These are phyloP conservation scores for Epinotia ramella DNA, from an alignment of 2,888 invertebrate species.

Conservation along the genomic window DNA sequence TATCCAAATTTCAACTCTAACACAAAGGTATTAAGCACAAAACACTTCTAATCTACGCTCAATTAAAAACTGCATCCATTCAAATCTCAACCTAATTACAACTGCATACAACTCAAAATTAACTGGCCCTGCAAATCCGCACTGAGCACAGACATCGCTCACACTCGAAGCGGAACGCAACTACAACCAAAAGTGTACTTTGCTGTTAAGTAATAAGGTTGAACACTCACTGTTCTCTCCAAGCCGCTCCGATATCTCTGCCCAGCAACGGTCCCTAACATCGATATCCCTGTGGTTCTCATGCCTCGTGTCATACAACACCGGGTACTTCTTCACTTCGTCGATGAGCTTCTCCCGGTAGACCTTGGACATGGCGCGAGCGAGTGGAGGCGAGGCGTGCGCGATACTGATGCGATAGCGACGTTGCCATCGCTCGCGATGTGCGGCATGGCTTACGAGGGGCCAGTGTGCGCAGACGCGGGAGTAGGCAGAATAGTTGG, in stretches of 20 bases:
- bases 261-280: slow-evolving; percentile 77
- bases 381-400: slow-evolving; percentile 62
- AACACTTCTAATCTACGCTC: neutral
- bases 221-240: slow-evolving; percentile 71
- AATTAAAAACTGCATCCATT: neutral
- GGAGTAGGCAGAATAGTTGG: slow-evolving; percentile 19
- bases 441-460: slow-evolving; percentile 66
- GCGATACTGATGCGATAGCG: slow-evolving; percentile 61
- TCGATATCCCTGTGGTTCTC: slow-evolving; percentile 78
- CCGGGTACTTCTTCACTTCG: slow-evolving; percentile 77
- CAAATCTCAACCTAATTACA: neutral
- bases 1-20: neutral
- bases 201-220: neutral
- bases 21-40: neutral
- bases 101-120: neutral
- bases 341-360: slow-evolving; percentile 75
- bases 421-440: slow-evolving; percentile 73
- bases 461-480: neutral
- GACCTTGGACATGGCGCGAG: slow-evolving; percentile 55
- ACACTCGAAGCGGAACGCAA: neutral
- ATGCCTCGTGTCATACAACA: slow-evolving; percentile 77
- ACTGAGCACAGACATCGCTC: slow-evolving; percentile 19
- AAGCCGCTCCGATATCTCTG: slow-evolving; percentile 73
- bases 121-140: neutral
- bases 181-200: neutral